Evolutionary conservation across 2,113 vertebrate species (phyloP).

Genomic region (Gnathonemus longibarbis): DNA sequence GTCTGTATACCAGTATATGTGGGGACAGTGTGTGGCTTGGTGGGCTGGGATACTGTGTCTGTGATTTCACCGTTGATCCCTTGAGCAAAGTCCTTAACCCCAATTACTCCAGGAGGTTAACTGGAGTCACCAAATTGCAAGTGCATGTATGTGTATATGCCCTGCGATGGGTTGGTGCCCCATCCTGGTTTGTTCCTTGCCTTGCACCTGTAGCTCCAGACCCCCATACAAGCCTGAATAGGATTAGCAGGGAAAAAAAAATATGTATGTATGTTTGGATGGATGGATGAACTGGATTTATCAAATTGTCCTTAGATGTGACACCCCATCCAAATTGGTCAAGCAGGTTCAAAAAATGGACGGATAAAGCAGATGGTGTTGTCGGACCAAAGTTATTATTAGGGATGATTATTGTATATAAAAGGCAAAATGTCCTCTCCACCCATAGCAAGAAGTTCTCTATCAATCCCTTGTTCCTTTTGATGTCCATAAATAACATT

Average conservation of each 20-base stretch:
- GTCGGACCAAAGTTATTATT: neutral
- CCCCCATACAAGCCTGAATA: neutral
- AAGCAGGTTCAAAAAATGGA: neutral
- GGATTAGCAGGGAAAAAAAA: neutral
- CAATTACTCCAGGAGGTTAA: neutral
- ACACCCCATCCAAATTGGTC: neutral
- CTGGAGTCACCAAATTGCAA: neutral
- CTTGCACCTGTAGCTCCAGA: neutral
- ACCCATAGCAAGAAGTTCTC: neutral
- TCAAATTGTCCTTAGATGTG: neutral
- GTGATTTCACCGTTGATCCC: neutral
- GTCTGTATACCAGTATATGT: neutral
- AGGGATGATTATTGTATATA: no score
- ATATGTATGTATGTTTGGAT: neutral
- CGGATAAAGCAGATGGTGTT: neutral
- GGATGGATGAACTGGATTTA: neutral
- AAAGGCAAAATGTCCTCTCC: neutral
- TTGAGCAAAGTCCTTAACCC: neutral
- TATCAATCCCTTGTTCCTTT: neutral
- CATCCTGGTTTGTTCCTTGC: neutral
- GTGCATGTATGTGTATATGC: no score
- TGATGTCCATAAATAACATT: constrained; percentile 10
- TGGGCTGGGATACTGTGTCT: neutral
- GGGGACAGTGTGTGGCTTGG: neutral
- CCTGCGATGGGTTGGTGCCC: neutral